These are phyloP conservation scores for Stichopus chloronotus DNA, from an alignment of 35 echinoderm and acorn worm species.

Conservation along the genomic window DNA sequence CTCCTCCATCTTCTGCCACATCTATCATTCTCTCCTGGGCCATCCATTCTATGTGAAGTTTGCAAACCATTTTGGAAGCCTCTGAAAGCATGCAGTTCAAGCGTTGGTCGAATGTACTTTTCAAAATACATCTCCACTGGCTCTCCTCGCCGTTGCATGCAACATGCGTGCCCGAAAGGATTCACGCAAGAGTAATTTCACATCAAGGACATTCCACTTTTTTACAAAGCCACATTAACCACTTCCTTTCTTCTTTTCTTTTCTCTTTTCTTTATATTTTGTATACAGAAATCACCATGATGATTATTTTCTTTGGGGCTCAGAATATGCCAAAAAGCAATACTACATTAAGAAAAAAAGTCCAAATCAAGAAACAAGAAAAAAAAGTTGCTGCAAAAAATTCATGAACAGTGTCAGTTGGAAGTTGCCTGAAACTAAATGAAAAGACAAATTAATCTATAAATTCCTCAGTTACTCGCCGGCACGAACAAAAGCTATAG, in stretches of 20 bases:
- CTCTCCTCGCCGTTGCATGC: neutral
- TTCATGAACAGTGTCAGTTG: neutral
- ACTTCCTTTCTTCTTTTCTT: no score
- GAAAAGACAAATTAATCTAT: neutral
- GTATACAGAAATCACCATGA: neutral
- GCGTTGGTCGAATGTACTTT: no score
- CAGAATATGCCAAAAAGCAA: neutral
- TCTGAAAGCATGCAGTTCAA: no score
- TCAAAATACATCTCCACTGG: no score
- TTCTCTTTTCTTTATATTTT: no score
- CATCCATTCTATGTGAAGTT: no score
- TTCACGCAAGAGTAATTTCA: neutral
- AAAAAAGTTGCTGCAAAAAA: neutral
- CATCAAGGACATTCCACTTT: neutral
- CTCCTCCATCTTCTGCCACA: no score
- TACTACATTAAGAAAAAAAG: neutral
- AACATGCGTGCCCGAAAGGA: neutral
- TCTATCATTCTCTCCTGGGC: no score
- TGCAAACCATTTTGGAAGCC: no score
- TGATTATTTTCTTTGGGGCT: neutral
- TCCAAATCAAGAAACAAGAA: no score
- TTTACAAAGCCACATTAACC: neutral
- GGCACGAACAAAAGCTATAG: neutral
- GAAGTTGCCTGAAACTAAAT: neutral
- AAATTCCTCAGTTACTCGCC: neutral